phyloP scores from a whole-genome alignment of 1,140 invertebrate genomes.

The Dendrolimus punctatus region DNA sequence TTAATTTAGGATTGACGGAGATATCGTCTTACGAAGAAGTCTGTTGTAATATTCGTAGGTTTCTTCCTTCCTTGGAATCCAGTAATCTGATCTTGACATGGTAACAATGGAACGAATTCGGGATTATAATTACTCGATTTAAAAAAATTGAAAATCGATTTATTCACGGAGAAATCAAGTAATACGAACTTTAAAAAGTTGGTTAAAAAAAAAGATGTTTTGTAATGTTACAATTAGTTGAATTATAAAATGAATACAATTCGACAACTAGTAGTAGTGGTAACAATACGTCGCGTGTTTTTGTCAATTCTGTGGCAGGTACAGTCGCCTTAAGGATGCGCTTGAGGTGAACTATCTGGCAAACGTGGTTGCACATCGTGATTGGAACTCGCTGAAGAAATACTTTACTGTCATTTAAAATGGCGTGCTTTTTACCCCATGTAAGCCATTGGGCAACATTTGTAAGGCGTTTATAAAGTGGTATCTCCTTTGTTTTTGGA shows the following conservation, averaged over 20 bases:
- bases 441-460: slow-evolving; percentile 12
- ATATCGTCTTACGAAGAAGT: too few species aligned
- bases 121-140: too few species aligned
- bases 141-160: too few species aligned
- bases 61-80: too few species aligned
- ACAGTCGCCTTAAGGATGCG: slow-evolving; percentile 19
- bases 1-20: too few species aligned
- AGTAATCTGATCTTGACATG: too few species aligned
- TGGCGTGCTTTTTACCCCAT: slow-evolving; percentile 21
- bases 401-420: slow-evolving; percentile 24
- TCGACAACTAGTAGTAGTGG: slow-evolving; percentile 8
- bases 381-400: slow-evolving; percentile 22
- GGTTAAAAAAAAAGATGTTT: too few species aligned
- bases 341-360: slow-evolving; percentile 20
- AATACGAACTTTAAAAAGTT: too few species aligned
- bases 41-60: too few species aligned
- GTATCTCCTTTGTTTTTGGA: slow-evolving; percentile 4
- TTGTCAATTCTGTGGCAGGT: slow-evolving; percentile 12
- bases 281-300: slow-evolving; percentile 19
- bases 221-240: too few species aligned
- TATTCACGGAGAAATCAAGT: too few species aligned
- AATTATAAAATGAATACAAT: not conserved
- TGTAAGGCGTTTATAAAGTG: not conserved
- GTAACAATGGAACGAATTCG: too few species aligned
- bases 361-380: slow-evolving; percentile 19